These are phyloP conservation scores for Dicerorhinus sumatrensis DNA, from an alignment of 2,113 vertebrate genomes.

Conservation along the genomic window DNA sequence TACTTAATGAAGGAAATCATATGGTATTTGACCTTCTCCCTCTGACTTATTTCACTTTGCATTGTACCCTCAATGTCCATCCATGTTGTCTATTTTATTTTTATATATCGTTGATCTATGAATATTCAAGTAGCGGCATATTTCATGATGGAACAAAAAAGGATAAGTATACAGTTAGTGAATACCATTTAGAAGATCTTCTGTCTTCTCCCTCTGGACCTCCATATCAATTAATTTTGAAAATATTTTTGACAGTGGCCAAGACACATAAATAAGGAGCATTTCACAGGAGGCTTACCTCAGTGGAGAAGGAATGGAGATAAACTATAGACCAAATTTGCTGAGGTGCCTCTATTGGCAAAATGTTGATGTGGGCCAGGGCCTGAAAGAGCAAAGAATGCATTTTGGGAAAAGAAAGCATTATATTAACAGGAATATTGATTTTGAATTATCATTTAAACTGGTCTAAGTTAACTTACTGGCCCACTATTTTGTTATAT, in stretches of 20 bases:
- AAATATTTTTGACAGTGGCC: background rate
- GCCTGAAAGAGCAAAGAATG: background rate
- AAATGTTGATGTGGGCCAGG: background rate
- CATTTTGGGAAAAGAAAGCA: background rate
- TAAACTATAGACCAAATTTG: background rate
- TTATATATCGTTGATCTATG: too few relatives aligned
- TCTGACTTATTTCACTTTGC: too few relatives aligned
- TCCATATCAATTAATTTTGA: background rate
- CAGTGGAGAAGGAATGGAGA: background rate
- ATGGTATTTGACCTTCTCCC: too few relatives aligned
- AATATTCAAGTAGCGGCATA: background rate
- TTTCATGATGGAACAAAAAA: background rate
- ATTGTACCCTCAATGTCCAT: too few relatives aligned
- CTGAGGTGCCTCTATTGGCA: background rate
- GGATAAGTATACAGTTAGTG: background rate
- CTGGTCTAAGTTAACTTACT: background rate
- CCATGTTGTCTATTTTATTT: background rate
- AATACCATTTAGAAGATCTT: background rate
- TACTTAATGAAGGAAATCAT: too few relatives aligned
- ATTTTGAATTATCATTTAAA: slow-evolving; percentile 9
- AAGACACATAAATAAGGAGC: background rate
- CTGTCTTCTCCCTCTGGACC: background rate
- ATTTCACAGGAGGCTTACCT: background rate
- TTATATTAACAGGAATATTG: background rate
- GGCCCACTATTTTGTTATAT: background rate